A percentile compares a stretch with the other conserved stretches of the same genome.
phyloP scores from a whole-genome alignment of 2,113 vertebrate genomes.

The Hypocryptadius cinnamomeus region DNA sequence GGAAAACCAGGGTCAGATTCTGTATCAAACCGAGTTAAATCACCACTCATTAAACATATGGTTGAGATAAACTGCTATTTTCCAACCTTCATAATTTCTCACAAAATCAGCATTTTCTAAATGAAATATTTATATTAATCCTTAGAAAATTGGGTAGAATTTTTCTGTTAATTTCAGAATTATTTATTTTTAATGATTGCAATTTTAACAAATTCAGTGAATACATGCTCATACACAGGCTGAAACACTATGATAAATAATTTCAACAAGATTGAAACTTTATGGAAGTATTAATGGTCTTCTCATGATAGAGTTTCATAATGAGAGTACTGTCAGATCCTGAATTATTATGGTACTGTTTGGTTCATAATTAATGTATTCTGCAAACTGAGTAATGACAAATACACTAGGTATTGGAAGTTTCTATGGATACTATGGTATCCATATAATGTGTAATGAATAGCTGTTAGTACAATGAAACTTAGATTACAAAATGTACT shows the following conservation, averaged over 20 bases:
- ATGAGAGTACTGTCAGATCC: neutral
- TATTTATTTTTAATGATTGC: neutral
- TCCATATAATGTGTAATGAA: neutral
- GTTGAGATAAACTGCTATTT: neutral
- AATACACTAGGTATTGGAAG: neutral
- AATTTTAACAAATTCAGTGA: neutral
- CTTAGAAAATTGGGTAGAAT: accelerated
- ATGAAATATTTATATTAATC: neutral
- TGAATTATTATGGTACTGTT: neutral
- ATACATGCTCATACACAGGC: neutral
- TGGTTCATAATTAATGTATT: neutral
- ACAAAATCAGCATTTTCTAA: neutral
- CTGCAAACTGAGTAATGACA: neutral
- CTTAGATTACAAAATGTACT: neutral
- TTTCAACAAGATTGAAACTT: neutral
- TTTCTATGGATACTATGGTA: neutral
- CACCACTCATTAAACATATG: neutral
- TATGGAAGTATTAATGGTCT: neutral
- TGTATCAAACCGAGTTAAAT: neutral
- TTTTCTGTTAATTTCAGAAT: neutral
- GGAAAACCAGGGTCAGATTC: neutral
- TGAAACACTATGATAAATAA: neutral
- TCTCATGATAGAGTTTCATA: neutral
- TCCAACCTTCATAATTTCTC: neutral
- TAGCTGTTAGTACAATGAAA: neutral